Base-by-base conservation (phyloP, 2,888 invertebrate species). In the Oxytorus armatus region DNA sequence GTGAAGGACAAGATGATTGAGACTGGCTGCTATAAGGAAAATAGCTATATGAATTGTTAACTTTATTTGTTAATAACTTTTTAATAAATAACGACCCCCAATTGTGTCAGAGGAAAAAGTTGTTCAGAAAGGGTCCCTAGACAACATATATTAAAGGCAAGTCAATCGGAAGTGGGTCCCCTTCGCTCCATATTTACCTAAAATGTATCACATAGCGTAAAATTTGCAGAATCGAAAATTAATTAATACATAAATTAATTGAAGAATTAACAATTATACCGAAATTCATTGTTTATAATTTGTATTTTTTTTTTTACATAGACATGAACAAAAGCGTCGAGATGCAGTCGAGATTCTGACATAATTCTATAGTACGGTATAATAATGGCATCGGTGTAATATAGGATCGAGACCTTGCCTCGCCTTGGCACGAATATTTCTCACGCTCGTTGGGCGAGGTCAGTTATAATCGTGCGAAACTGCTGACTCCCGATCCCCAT, bases 351-450 rank as follows among this genome's bases (percentile, higher is more conserved):
- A 29, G 23, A 68, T 25, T 55, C 16, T 53, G 4, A 25, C 14
- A 57, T 36, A 47, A 61, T 49, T 39, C 36, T 14, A 33, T 16
- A 0, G 25, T 49, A 36, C 55, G 25, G n/a, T 53, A 55, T 65
- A 63, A 55, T 65, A 66, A 44, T 74, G 42, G 25, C 14, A 74
- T 44, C 44, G 29, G 36, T 47, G 65, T n/a, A 14, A 14, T 53
- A 53, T 75, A 57, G 42, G 21, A 29, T 33, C 23, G 63, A 85
- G 87, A 85, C 86, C 86, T 85, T 86, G 85, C 84, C 80, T 84
- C 79, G 81, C 84, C 86, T 84, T 85, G 85, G 84, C 84, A 83
- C 84, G 83, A 84, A 82, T 85, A 85, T 85, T 85, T 84, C 85
- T 85, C 85, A 84, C 82, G 83, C 83, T 84, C 77, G 84, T 86